phyloP scores from a whole-genome alignment of 64 coral and sea anemone genomes.

The Montipora capricornis region DNA sequence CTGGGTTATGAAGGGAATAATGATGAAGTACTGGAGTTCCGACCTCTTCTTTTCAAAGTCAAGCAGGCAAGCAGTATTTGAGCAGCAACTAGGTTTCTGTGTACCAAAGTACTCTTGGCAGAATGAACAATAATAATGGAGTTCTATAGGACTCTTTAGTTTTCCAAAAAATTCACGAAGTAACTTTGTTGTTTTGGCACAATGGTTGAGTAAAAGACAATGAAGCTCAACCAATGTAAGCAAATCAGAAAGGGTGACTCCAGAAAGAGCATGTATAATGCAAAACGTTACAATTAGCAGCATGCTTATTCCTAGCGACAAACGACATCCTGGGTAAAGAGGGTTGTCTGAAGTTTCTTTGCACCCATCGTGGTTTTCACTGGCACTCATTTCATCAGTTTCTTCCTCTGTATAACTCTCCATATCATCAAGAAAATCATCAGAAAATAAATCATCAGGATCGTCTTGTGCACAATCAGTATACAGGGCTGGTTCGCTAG shows the following conservation, averaged over 20 bases:
- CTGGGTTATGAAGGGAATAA: too few relatives aligned
- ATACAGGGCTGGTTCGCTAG: not conserved
- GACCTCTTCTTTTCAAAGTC: too few relatives aligned
- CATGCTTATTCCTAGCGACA: slow-evolving; percentile 9
- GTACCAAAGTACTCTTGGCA: too few relatives aligned
- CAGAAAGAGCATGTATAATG: slow-evolving; percentile 27
- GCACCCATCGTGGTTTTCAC: not conserved
- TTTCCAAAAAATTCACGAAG: slow-evolving; percentile 21
- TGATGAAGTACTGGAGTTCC: too few relatives aligned
- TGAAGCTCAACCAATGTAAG: slow-evolving; percentile 25
- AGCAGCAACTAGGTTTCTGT: too few relatives aligned
- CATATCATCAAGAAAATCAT: not conserved
- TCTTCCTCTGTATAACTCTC: not conserved
- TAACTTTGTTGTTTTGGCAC: slow-evolving; percentile 13
- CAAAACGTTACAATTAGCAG: slow-evolving; percentile 25
- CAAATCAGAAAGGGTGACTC: slow-evolving; percentile 43
- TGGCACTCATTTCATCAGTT: not conserved
- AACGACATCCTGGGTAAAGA: not conserved
- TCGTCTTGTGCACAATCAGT: not conserved
- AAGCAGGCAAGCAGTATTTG: too few relatives aligned
- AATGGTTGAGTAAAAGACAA: not conserved
- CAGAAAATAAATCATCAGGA: not conserved
- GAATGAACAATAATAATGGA: too few relatives aligned
- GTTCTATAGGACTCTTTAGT: too few relatives aligned
- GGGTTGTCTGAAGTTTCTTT: not conserved